phyloP scores from a whole-genome alignment of 2,888 invertebrate genomes.

The Trilocha varians region DNA sequence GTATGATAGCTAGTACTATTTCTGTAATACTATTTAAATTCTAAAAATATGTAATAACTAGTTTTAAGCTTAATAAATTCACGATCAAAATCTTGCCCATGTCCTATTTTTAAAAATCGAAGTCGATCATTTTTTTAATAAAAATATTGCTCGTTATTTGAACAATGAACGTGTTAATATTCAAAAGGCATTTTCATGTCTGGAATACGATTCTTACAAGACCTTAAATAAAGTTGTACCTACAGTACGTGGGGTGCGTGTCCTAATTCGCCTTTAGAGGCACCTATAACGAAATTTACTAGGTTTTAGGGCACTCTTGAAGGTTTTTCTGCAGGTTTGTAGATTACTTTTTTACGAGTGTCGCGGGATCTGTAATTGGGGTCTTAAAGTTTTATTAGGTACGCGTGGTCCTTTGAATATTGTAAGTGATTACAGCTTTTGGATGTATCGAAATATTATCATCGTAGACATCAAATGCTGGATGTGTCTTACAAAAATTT shows the following conservation, averaged over 20 bases:
- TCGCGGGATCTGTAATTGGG: slow-evolving; percentile 15
- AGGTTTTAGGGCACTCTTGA: neutral
- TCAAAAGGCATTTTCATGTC: neutral
- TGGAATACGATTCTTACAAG: neutral
- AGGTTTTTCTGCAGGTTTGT: neutral
- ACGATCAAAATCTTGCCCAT: too few relatives aligned
- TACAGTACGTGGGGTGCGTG: slow-evolving; percentile 14
- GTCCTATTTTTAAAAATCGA: too few relatives aligned
- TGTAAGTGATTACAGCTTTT: too few relatives aligned
- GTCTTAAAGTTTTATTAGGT: neutral
- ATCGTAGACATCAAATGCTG: too few relatives aligned
- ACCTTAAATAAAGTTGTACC: slow-evolving; percentile 14
- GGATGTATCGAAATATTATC: too few relatives aligned
- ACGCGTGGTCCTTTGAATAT: neutral
- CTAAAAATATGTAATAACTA: too few relatives aligned
- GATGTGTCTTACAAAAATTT: too few relatives aligned
- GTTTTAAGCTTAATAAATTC: too few relatives aligned
- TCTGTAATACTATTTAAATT: too few relatives aligned
- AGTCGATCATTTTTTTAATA: too few relatives aligned
- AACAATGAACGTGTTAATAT: neutral
- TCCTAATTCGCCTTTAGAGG: slow-evolving; percentile 10
- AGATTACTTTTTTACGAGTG: neutral
- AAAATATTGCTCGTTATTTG: too few relatives aligned
- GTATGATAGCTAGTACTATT: too few relatives aligned
- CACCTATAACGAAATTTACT: slow-evolving; percentile 18